These are phyloP conservation scores for Scartelaos histophorus DNA, from an alignment of 2,113 vertebrate genomes.

Conservation along the genomic window DNA sequence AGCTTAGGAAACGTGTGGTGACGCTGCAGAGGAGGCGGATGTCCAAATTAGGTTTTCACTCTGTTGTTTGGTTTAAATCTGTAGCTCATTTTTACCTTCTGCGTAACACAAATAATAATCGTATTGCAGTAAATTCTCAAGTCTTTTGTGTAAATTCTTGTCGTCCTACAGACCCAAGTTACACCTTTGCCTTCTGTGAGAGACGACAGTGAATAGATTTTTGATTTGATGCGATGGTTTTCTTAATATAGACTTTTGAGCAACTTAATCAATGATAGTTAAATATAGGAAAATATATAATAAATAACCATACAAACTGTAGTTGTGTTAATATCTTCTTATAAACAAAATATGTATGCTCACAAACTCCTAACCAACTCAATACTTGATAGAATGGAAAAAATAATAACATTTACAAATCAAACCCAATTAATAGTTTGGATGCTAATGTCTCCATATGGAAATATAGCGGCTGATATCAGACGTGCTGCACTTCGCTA, in stretches of 20 bases:
- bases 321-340: too few species aligned
- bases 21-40: slow-evolving; percentile 41
- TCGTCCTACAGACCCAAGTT: slow-evolving; percentile 60
- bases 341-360: too few species aligned
- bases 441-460: too few species aligned
- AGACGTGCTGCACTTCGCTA: too few species aligned
- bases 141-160: slow-evolving; percentile 58
- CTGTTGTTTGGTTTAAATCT: slow-evolving; percentile 27
- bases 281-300: background rate
- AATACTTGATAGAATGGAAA: too few species aligned
- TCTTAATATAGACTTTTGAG: too few species aligned
- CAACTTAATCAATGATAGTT: too few species aligned
- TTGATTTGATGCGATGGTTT: slow-evolving; percentile 15
- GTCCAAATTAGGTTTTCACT: slow-evolving; percentile 34
- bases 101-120: slow-evolving; percentile 5
- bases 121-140: background rate
- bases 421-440: too few species aligned
- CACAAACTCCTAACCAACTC: too few species aligned
- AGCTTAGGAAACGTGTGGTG: slow-evolving; percentile 34
- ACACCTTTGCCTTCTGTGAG: slow-evolving; percentile 29
- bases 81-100: slow-evolving; percentile 11
- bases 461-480: too few species aligned
- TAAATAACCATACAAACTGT: too few species aligned
- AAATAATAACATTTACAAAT: too few species aligned
- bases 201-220: slow-evolving; percentile 46